phyloP scores from a whole-genome alignment of 2,888 invertebrate genomes.

The Cinara cedri region DNA sequence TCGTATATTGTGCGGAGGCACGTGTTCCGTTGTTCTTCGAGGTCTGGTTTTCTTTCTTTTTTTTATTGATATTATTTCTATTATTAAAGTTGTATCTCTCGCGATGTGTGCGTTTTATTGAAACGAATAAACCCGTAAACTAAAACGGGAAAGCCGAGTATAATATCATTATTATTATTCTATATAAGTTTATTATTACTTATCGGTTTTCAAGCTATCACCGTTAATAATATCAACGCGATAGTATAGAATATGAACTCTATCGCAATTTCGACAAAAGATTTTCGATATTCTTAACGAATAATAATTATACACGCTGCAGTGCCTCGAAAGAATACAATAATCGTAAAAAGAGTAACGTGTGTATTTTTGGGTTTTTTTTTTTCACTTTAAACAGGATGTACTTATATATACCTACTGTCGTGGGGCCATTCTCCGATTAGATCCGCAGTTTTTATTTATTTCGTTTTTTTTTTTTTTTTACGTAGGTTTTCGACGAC shows the following conservation, averaged over 20 bases:
- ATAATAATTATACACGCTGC: no score
- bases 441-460: neutral
- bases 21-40: neutral
- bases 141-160: neutral
- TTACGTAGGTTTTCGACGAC: conserved; percentile 22
- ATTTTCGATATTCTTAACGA: no score
- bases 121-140: neutral
- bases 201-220: no score
- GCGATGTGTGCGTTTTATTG: no score
- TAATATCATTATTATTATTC: neutral
- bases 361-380: neutral
- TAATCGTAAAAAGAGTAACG: neutral
- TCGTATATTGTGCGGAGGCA: neutral
- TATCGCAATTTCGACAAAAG: no score
- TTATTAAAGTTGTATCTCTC: neutral
- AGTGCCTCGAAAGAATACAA: no score
- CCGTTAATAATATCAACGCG: no score
- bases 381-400: conserved; percentile 22
- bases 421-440: neutral
- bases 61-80: neutral
- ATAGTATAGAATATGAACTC: no score
- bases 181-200: no score
- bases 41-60: neutral
- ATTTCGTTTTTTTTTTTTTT: no score
- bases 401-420: neutral